Evolutionary conservation across 2,888 invertebrate species (phyloP).

Genomic region (Acrocyrtus sp.): DNA sequence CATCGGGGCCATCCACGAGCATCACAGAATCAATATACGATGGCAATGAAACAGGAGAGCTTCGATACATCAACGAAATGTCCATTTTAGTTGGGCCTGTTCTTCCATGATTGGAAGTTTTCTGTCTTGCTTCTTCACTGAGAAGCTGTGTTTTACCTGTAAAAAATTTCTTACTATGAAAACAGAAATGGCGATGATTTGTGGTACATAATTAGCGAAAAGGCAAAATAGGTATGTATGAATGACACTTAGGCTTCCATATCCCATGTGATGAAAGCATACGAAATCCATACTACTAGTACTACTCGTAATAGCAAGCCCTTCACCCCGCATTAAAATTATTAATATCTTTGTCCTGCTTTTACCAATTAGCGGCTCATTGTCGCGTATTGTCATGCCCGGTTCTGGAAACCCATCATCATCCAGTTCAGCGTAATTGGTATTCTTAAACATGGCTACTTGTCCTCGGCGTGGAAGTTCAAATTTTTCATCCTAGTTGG

Average conservation of each 20-base stretch:
- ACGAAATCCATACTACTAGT: too few species aligned
- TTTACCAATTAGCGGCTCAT: constrained; percentile 64
- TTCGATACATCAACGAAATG: constrained; percentile 66
- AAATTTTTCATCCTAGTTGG: constrained; percentile 43
- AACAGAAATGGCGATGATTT: too few species aligned
- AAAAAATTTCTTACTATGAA: neutral
- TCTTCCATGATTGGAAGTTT: constrained; percentile 66
- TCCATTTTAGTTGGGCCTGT: constrained; percentile 69
- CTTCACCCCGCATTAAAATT: constrained; percentile 91
- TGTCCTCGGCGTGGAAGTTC: constrained; percentile 13
- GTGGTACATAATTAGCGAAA: too few species aligned
- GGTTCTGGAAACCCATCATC: constrained; percentile 43
- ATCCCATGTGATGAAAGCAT: too few species aligned
- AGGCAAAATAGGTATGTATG: neutral
- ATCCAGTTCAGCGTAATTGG: constrained; percentile 20
- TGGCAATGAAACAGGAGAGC: constrained; percentile 70
- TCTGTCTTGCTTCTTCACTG: neutral
- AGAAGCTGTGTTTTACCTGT: constrained; percentile 28
- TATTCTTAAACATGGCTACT: neutral
- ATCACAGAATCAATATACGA: constrained; percentile 74
- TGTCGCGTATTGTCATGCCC: constrained; percentile 66
- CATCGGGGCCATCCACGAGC: constrained; percentile 71
- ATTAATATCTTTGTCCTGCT: too few species aligned
- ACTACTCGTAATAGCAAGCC: neutral
- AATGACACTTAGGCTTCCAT: too few species aligned